Base-by-base conservation (phyloP, 2,113 vertebrate genomes). In the Amia ocellicauda region DNA sequence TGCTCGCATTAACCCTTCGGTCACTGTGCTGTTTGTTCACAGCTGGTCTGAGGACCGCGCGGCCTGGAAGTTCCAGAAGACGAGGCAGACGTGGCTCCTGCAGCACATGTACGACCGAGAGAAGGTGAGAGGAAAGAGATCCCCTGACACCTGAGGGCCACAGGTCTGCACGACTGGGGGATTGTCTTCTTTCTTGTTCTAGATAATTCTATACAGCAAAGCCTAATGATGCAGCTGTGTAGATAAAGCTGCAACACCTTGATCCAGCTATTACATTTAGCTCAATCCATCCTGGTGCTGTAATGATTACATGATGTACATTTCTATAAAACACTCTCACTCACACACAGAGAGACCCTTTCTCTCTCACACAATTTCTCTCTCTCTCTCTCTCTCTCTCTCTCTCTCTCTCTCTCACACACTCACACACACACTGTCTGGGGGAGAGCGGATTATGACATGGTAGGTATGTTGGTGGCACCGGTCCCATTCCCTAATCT, bases 71-170 rank as follows among this genome's bases (percentile, higher is more conserved):
- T 66, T 66, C 59, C 64, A 66, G 63, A 62, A 62, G 73, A 70
- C 56, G 42, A 56, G 16, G 40, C 60, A 51, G 57, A 49, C 55
- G 4, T 62, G 73, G 73, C 36, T 70, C 52, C 70, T 83, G 69
- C 73, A 81, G 80, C 73, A 73, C 69, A 67, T 76, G 74, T 78
- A 74, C 26, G 76, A 70, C 70, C 65, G 65, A 53, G 11, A n/a
- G 26, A 54, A 59, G 57, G 54, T 50, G 41, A 8, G 58, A 23
- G 4, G 26, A 13, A 47, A 9, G 60, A 31, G 43, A 62, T 7
- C 16, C 45, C 2, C 10, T 19, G 31, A 11, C 45, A 17, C n/a
- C 19, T 45, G 60, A 62, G 36, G 58, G 51, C 29, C 20, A 62
- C 13, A 17, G 43, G 62, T 28, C 17, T 52, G 71, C 55, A 50